Evolutionary conservation across 2,888 invertebrate species (phyloP), one percentile per base, ranked within the genome.

Genomic region (Lydus trimaculatus): DNA sequence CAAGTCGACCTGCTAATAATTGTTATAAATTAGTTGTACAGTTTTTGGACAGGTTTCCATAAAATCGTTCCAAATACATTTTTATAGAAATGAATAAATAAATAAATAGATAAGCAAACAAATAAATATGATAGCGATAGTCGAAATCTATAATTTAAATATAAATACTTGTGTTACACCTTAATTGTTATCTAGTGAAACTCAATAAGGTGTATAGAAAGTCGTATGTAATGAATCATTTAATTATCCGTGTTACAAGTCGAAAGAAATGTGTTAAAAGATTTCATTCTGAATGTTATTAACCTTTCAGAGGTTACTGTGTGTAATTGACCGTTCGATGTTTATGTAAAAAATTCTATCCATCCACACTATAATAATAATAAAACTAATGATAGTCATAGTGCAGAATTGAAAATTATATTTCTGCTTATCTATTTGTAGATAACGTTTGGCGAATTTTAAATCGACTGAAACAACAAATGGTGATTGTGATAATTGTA

Each of bases 221-320:
- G 48, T 48, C 11, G 39, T 17, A 43, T 48, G 20, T 48, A 48
- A 58, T 36, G 20, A 66, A 56, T 67, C 58, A 58, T 66, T 64
- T 67, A 70, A 64, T 70, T 64, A 65, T 64, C 20, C 8, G 23
- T 28, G 52, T 56, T 28, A 48, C 48, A 48, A 48, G 20, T 11
- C 48, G 48, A 48, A 48, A 48, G 48, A 48, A 48, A 48, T 48
- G 48, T 9, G 8, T 13, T 23, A 9, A 48, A 48, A 48, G 20
- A 1, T 43, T 43, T 43, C 6, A 17, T 36, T 60, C 43, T 23
- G 65, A 69, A 63, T 69, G 70, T 65, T 70, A 70, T 67, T 70
- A 67, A 70, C 70, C 70, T 70, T 65, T 58, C 58, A 66, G 64
- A 70, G 70, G 70, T 70, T 67, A 67, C 58, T 70, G 58, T 59